Percentiles rank a stretch among this genome's conserved stretches.
Evolutionary conservation across 2,113 vertebrate genomes (phyloP).

Genomic region (Falco punctatus): DNA sequence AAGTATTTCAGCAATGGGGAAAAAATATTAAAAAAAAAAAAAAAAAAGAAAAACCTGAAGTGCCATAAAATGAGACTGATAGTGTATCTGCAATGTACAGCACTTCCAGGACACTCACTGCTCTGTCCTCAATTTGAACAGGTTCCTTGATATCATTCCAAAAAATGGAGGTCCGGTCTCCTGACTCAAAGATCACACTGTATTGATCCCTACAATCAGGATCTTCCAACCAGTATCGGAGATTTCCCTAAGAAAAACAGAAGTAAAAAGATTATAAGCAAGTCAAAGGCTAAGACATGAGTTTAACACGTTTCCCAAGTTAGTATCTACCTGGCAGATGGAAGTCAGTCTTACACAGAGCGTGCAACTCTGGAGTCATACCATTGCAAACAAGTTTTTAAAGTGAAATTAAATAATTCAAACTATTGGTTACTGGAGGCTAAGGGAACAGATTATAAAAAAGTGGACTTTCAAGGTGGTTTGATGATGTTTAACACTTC

Average conservation of each 20-base stretch:
- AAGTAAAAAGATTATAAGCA: not conserved
- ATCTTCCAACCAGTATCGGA: conserved; percentile 96
- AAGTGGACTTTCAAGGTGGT: not conserved
- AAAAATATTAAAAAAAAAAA: not conserved
- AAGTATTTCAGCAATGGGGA: not conserved
- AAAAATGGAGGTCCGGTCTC: conserved; percentile 93
- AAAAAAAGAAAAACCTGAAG: not conserved
- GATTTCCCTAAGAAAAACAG: conserved; percentile 83
- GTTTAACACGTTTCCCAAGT: not conserved
- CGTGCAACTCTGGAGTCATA: not conserved
- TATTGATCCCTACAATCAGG: conserved; percentile 96
- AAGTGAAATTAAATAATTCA: not conserved
- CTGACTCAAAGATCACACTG: conserved; percentile 98
- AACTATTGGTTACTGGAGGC: not conserved
- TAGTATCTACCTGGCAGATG: not conserved
- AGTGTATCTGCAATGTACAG: not conserved
- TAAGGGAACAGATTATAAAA: not conserved
- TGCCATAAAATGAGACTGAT: not conserved
- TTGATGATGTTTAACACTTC: not conserved
- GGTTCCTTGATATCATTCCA: conserved; percentile 94
- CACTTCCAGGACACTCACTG: conserved; percentile 78
- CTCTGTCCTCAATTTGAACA: conserved; percentile 90
- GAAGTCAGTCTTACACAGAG: not conserved
- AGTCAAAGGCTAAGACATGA: not conserved
- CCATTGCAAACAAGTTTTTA: not conserved